Percentiles rank a stretch among this genome's conserved stretches.
Evolutionary conservation across 2,113 vertebrate species (phyloP).

Genomic region (Hepsetus odoe): DNA sequence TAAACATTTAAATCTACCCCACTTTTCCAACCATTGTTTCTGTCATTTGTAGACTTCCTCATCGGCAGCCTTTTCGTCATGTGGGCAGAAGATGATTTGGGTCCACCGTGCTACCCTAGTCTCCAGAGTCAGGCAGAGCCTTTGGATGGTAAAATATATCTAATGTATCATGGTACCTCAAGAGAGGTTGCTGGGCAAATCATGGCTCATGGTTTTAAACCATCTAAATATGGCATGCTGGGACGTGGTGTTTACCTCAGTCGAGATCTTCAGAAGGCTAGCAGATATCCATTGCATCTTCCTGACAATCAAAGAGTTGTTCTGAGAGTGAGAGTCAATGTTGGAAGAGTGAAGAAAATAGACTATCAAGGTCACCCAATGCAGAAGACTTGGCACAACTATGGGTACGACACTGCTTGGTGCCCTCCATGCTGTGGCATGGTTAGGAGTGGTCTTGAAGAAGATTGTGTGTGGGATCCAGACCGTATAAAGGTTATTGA

Average conservation of each 20-base stretch:
- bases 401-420: conserved; percentile 41
- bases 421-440: conserved; percentile 41
- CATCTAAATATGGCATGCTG: conserved; percentile 47
- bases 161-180: conserved; percentile 59
- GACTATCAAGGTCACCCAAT: neutral
- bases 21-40: too few relatives aligned
- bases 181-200: neutral
- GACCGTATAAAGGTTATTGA: conserved; percentile 13
- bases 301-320: conserved; percentile 5
- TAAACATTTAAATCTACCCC: too few relatives aligned
- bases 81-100: conserved; percentile 49
- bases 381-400: conserved; percentile 38
- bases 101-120: conserved; percentile 7
- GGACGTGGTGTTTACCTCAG: conserved; percentile 57
- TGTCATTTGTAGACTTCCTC: neutral
- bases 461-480: conserved; percentile 53
- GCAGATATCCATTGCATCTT: conserved; percentile 26
- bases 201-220: conserved; percentile 14
- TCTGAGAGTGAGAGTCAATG: conserved; percentile 9
- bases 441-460: conserved; percentile 39
- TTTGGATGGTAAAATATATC: conserved; percentile 14
- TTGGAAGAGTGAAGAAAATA: conserved; percentile 40
- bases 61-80: conserved; percentile 11
- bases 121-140: conserved; percentile 22
- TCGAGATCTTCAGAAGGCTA: conserved; percentile 53